These are phyloP conservation scores for Atrina japonica DNA, from an alignment of 2,888 invertebrate species.

Conservation along the genomic window DNA sequence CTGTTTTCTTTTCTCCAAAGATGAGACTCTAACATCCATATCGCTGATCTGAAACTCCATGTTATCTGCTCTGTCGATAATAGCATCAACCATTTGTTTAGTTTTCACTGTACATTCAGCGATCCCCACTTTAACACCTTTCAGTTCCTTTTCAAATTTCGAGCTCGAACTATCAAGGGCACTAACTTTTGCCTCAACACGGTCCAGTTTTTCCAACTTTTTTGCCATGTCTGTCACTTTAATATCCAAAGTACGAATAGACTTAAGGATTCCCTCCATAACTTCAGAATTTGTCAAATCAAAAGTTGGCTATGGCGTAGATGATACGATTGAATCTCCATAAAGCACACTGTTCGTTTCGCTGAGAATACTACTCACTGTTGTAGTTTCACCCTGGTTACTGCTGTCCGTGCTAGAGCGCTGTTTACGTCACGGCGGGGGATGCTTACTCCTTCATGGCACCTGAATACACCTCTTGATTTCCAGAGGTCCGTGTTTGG, in stretches of 20 bases:
- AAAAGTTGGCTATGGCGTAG: neutral
- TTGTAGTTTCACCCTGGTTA: neutral
- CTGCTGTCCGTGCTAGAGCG: neutral
- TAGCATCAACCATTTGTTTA: constrained; percentile 3
- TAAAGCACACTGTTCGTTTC: neutral
- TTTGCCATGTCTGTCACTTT: constrained; percentile 2
- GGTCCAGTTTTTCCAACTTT: neutral
- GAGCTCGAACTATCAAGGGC: neutral
- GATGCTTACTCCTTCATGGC: no score
- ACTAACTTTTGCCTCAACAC: constrained; percentile 4
- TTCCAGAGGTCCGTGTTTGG: no score
- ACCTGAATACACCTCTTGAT: no score
- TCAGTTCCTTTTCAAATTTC: constrained; percentile 1
- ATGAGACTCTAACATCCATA: neutral
- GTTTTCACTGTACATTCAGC: neutral
- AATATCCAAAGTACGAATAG: neutral
- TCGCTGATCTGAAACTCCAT: neutral
- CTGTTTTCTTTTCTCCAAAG: neutral
- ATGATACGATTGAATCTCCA: neutral
- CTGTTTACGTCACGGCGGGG: no score
- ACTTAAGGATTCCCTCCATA: neutral
- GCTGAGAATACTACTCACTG: constrained; percentile 5
- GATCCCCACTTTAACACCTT: neutral
- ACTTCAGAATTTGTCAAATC: neutral
- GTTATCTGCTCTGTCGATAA: neutral